Evolutionary conservation across 2,888 invertebrate genomes (phyloP).

Genomic region (Campoplex capitator): DNA sequence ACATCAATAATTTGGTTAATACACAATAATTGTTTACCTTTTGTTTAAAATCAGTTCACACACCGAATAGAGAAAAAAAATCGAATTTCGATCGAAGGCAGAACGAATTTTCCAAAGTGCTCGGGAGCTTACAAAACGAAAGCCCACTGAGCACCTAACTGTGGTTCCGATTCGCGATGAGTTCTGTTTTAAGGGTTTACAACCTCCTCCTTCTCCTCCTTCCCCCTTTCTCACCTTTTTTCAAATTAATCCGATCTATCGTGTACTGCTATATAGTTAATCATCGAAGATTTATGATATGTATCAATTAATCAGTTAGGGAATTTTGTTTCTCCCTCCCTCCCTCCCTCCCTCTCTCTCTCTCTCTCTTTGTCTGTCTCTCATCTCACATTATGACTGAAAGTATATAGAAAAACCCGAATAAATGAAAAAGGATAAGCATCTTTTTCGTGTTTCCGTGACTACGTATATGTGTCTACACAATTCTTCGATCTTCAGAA

Average conservation of each 20-base stretch:
- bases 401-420: not conserved
- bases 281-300: too few relatives aligned
- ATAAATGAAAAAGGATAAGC: too few relatives aligned
- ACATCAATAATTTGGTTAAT: too few relatives aligned
- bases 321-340: too few relatives aligned
- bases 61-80: slow-evolving; percentile 8
- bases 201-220: not conserved
- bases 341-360: too few relatives aligned
- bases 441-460: not conserved
- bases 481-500: not conserved
- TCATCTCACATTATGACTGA: too few relatives aligned
- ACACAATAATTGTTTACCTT: not conserved
- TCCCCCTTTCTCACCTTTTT: not conserved
- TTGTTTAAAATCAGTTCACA: slow-evolving; percentile 21
- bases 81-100: not conserved
- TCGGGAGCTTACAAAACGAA: slow-evolving; percentile 34
- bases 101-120: too few relatives aligned
- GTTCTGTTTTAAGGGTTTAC: not conserved
- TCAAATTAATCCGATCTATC: not conserved
- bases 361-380: too few relatives aligned
- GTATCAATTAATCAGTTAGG: too few relatives aligned
- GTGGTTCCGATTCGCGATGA: not conserved
- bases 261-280: too few relatives aligned
- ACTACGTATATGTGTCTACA: not conserved
- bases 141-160: slow-evolving; percentile 19